Conservation (phyloP, 2,113 vertebrate species). For the Leucosticte australis region DNA sequence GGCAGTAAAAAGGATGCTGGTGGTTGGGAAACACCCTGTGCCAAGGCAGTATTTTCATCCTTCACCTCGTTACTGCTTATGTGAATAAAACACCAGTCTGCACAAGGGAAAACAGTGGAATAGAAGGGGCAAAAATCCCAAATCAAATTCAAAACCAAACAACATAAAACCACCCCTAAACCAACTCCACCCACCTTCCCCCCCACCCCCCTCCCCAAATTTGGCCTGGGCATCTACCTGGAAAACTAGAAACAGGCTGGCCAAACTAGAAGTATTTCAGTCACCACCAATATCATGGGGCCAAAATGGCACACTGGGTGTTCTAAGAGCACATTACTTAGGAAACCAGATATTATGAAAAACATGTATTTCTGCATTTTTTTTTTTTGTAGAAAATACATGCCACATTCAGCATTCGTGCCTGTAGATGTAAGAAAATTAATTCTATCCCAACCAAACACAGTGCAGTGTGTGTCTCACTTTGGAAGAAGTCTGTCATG, state of each 20-base stretch:
- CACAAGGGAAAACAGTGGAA: neutral
- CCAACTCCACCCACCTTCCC: rapidly evolving
- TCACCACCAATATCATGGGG: neutral
- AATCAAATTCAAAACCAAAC: neutral
- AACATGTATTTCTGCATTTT: neutral
- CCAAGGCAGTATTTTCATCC: neutral
- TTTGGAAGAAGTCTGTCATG: neutral
- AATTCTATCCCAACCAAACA: neutral
- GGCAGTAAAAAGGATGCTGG: neutral
- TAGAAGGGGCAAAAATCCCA: rapidly evolving
- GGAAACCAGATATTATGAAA: neutral
- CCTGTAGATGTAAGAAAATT: neutral
- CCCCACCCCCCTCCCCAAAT: neutral
- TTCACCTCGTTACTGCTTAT: neutral
- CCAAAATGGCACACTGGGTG: neutral
- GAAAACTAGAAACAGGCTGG: neutral
- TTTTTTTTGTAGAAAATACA: neutral
- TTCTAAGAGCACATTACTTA: neutral
- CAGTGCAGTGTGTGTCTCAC: rapidly evolving
- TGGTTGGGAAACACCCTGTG: neutral
- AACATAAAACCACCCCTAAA: neutral
- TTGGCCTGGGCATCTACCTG: neutral
- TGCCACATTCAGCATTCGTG: neutral
- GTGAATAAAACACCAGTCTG: neutral
- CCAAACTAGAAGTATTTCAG: neutral